Evolutionary conservation across 2,888 invertebrate species (phyloP).

Genomic region (Nebria salina): DNA sequence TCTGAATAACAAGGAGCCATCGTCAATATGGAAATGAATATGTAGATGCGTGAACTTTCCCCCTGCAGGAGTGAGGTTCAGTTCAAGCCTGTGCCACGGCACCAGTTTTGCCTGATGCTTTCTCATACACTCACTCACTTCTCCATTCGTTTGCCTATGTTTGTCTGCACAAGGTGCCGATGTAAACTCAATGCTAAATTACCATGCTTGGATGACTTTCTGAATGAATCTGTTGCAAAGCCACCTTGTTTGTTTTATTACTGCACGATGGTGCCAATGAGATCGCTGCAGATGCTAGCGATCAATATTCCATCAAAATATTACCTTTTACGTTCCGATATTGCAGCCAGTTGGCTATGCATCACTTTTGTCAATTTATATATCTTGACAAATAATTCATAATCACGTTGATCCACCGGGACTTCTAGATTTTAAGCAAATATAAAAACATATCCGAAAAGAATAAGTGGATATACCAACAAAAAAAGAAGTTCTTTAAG

Average conservation of each 20-base stretch:
- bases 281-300: not conserved
- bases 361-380: too few relatives aligned
- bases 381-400: too few relatives aligned
- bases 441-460: not conserved
- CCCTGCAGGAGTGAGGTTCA: conserved; percentile 7
- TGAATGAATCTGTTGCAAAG: conserved; percentile 41
- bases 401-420: not conserved
- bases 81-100: not conserved
- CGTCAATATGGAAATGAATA: conserved; percentile 47
- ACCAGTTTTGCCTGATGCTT: not conserved
- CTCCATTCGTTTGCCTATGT: conserved; percentile 14
- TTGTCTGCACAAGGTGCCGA: conserved; percentile 43
- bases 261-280: not conserved
- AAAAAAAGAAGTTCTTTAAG: not conserved
- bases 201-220: conserved; percentile 30
- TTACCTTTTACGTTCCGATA: not conserved
- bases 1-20: conserved; percentile 43
- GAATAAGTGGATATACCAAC: not conserved
- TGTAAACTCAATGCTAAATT: conserved; percentile 40
- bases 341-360: not conserved
- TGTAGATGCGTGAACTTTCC: conserved; percentile 47
- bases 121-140: not conserved
- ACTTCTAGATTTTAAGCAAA: not conserved
- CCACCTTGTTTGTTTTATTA: conserved; percentile 2
- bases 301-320: not conserved